phyloP scores from a whole-genome alignment of 2,888 invertebrate genomes.

The Ochropleura leucogaster region DNA sequence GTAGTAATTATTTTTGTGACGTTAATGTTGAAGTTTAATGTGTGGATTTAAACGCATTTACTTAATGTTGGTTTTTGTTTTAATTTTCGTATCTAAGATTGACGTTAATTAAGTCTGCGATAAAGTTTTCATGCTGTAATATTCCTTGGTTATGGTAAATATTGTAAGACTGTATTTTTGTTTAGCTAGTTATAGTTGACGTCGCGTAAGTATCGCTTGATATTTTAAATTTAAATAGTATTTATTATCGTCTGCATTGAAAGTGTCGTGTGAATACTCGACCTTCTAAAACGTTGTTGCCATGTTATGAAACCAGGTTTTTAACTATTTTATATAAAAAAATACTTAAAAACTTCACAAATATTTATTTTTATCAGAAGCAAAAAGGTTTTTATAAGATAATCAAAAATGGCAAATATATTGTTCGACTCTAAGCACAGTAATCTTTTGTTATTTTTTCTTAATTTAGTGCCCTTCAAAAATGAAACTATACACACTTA shows the following conservation, averaged over 20 bases:
- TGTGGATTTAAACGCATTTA: slow-evolving; percentile 23
- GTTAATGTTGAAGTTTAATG: slow-evolving; percentile 40
- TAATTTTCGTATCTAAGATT: slow-evolving; percentile 17
- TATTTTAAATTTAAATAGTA: neutral
- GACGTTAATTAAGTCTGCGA: slow-evolving; percentile 37
- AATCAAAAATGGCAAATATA: neutral
- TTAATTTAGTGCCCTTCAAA: neutral
- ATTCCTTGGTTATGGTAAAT: neutral
- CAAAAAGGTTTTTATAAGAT: neutral
- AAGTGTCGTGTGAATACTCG: neutral
- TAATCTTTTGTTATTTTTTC: neutral
- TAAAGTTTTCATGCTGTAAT: slow-evolving; percentile 5
- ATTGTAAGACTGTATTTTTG: neutral
- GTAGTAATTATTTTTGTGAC: slow-evolving; percentile 49
- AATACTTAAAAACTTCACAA: neutral
- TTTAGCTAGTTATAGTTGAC: neutral
- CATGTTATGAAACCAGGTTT: neutral
- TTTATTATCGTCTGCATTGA: neutral
- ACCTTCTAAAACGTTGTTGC: neutral
- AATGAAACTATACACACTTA: too few relatives aligned
- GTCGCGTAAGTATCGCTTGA: neutral
- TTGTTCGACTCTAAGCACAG: neutral
- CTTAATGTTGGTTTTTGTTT: neutral
- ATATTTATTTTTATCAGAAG: neutral
- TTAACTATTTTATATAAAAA: neutral